Base-by-base conservation (phyloP, 1,140 invertebrate species). In the Megalopta genalis region DNA sequence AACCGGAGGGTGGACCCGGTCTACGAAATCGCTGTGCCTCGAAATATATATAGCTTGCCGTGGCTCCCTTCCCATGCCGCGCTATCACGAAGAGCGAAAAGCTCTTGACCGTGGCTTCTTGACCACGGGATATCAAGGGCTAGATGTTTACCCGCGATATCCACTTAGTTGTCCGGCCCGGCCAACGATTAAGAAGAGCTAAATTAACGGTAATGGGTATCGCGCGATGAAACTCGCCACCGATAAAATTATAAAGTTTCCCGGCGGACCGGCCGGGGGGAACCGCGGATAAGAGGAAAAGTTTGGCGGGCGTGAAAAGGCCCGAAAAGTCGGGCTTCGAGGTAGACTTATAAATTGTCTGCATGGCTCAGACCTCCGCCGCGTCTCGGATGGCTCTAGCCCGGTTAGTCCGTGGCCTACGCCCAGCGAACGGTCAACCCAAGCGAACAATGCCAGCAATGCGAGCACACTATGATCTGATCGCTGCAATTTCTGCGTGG, bases 191-290 rank as follows among this genome's bases (percentile, higher is more conserved):
- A 85, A 85, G 67, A 70, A 76, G 63, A 59, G 72, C 57, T 59
- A 54, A 85, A 85, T 85, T 80, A 82, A 82, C 65, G 82, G 69
- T 80, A 86, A 82, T 80, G 84, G 84, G 83, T 85, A 77, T 81
- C 69, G 84, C 62, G 74, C 64, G 79, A 75, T 73, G 80, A 81
- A 81, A 72, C 67, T 57, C 66, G 72, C 60, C 82, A 80, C 79
- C 83, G 85, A 88, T 88, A 88, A 88, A 88, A 88, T 88, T 88
- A 88, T 88, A 83, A 88, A 88, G 77, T 88, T 88, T 77, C 21
- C 62, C 39, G 68, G 49, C 65, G 77, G 77, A 75, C 60, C 75
- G 21, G 18, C 18, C 16, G n/a, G 18, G 10, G n/a, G 14, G 12
- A 12, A 65, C 1, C 66, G 54, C 5, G 57, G 62, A 66, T 74